These are phyloP conservation scores for Bugula neritina DNA, from an alignment of 2,888 invertebrate genomes.

Conservation along the genomic window DNA sequence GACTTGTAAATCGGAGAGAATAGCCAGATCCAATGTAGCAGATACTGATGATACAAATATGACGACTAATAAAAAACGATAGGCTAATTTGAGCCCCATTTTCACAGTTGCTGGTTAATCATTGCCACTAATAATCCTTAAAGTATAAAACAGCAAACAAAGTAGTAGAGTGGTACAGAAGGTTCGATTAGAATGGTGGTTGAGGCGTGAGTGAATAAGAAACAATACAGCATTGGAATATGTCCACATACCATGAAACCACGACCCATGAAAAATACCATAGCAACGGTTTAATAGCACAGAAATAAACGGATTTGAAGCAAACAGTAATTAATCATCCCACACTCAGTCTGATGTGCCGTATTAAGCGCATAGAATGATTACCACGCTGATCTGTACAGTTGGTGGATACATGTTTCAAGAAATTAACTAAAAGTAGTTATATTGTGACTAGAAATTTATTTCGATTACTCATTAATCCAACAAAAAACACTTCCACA, in stretches of 20 bases:
- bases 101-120: background rate
- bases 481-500: background rate
- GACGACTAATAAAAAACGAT: background rate
- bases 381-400: too few species aligned
- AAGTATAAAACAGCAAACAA: too few species aligned
- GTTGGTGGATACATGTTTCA: too few species aligned
- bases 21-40: background rate
- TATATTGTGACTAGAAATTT: too few species aligned
- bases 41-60: background rate
- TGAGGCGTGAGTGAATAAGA: background rate
- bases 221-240: background rate
- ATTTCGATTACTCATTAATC: background rate
- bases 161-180: too few species aligned
- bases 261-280: slow-evolving; percentile 1
- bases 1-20: background rate
- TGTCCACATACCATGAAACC: slow-evolving; percentile 1
- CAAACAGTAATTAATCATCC: slow-evolving; percentile 20
- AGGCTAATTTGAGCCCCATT: background rate
- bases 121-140: too few species aligned
- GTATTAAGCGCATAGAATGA: too few species aligned
- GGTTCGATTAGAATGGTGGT: too few species aligned
- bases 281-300: background rate
- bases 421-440: too few species aligned
- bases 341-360: too few species aligned
- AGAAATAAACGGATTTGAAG: background rate